Conservation (phyloP, 2,113 vertebrate species). For the Coturnix japonica region DNA sequence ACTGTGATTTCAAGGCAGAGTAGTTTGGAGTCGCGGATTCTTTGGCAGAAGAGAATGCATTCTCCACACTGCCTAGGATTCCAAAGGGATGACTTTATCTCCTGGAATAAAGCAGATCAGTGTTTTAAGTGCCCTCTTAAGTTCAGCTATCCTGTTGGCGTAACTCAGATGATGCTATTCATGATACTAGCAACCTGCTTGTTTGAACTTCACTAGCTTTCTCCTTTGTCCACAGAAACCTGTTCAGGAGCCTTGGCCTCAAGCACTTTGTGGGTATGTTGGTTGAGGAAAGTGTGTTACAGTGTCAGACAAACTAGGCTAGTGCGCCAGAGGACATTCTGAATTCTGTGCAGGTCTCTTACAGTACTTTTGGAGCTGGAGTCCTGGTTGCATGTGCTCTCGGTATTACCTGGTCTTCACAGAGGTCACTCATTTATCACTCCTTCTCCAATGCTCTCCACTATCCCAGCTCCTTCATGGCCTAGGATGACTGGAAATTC, state of each 20-base stretch:
- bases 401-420: conserved; percentile 86
- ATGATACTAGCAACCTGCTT: too few species aligned
- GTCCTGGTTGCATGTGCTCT: fast-evolving
- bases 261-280: fast-evolving
- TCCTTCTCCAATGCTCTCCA: conserved; percentile 87
- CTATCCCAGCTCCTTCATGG: conserved; percentile 86
- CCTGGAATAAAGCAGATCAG: conserved; percentile 60
- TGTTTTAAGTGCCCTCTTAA: not conserved
- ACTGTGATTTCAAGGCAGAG: conserved; percentile 83
- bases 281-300: not conserved
- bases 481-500: conserved; percentile 85
- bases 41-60: conserved; percentile 83
- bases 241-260: not conserved
- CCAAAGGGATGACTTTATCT: conserved; percentile 87
- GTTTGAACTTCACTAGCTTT: too few species aligned
- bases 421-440: conserved; percentile 85
- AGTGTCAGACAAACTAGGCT: not conserved
- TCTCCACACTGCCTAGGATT: conserved; percentile 83
- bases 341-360: not conserved
- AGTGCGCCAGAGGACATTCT: not conserved
- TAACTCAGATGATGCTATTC: fast-evolving
- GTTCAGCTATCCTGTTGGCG: not conserved
- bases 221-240: too few species aligned
- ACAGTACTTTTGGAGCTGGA: not conserved
- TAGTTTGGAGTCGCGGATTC: conserved; percentile 82